These are phyloP conservation scores for Adoxophyes honmai DNA, from an alignment of 1,140 invertebrate genomes.

Conservation along the genomic window DNA sequence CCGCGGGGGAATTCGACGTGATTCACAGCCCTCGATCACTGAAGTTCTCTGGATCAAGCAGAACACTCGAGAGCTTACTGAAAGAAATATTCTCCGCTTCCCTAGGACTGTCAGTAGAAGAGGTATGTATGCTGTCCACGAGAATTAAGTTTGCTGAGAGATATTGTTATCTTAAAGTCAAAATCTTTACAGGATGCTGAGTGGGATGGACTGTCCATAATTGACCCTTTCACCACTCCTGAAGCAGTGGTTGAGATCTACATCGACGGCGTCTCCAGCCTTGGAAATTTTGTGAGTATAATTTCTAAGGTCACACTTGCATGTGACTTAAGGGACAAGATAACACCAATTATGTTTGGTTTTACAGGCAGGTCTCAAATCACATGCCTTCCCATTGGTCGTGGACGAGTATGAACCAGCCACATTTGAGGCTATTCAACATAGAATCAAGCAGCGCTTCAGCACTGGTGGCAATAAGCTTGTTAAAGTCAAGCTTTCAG, in stretches of 20 bases:
- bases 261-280: constrained; percentile 82
- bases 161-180: too few species aligned
- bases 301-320: neutral
- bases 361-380: constrained; percentile 61
- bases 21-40: constrained; percentile 82
- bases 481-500: constrained; percentile 81
- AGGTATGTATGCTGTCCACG: constrained; percentile 54
- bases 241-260: constrained; percentile 86
- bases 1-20: constrained; percentile 82
- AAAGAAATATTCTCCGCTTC: constrained; percentile 85
- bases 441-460: constrained; percentile 78
- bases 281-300: constrained; percentile 61
- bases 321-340: neutral
- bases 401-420: constrained; percentile 82
- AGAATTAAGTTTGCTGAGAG: too few species aligned
- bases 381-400: constrained; percentile 78
- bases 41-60: constrained; percentile 79
- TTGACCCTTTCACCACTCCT: constrained; percentile 86
- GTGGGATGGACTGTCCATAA: constrained; percentile 85
- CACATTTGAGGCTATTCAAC: constrained; percentile 79
- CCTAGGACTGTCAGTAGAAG: constrained; percentile 82
- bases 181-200: constrained; percentile 77
- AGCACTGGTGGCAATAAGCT: constrained; percentile 78
- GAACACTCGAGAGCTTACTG: constrained; percentile 76
- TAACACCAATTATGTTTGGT: neutral